Base-by-base conservation (phyloP, 2,113 vertebrate genomes). In the Opisthocomus hoazin region DNA sequence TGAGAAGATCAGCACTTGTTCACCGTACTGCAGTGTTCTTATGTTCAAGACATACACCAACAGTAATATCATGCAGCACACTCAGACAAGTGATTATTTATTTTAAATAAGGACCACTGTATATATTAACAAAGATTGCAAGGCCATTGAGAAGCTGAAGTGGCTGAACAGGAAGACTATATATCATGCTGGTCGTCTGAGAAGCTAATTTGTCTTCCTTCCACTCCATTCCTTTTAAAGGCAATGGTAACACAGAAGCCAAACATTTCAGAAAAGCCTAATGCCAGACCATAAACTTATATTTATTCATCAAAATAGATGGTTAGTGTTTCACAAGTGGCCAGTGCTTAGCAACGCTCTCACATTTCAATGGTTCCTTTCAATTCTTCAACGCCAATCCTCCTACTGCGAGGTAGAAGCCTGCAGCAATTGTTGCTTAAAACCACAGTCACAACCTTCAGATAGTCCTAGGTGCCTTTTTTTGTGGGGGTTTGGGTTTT, bases 161-260 rank as follows among this genome's bases (percentile, higher is more conserved):
- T 73, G 29, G 21, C 26, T 68, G 53, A 84, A 71, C 21, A 50
- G 27, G 37, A 80, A 71, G 43, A 65, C 27, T 46, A 32, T 32
- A 19, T 36, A 64, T 69, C 70, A 63, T 10, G 26, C 45, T 75
- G 21, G 23, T 24, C 87, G 30, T 26, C 41, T 39, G 20, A 87
- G 46, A 84, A 66, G 27, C 57, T 58, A 15, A 71, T 39, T 86
- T 82, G 17, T 65, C 54, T 71, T 76, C 57, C 30, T 93, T 80
- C 32, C 63, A 89, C 34, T 58, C n/a, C n/a, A 10, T 45, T 90
- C 24, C 83, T 58, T 58, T 93, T 88, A 84, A 71, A 81, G 76
- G n/a, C 16, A 87, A 68, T 1, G 1, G 21, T 77, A 71, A 81
- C 17, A 68, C 23, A 71, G 74, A 90, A 53, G n/a, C 45, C 58